These are phyloP conservation scores for Pseudocheirus occidentalis DNA, from an alignment of 2,797 vertebrate species.

Conservation along the genomic window DNA sequence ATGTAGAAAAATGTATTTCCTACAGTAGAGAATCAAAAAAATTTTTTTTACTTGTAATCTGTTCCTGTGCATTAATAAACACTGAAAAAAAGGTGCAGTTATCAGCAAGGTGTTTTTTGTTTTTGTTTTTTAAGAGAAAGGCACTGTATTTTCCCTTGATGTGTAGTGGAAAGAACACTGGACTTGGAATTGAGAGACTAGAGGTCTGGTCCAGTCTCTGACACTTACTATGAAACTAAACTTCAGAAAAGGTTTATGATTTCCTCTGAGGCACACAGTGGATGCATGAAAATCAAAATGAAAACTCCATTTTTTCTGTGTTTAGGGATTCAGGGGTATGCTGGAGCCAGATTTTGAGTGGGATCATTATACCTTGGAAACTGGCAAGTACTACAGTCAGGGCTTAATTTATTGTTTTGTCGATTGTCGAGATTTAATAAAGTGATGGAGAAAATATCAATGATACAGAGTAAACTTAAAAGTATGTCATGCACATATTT, in stretches of 20 bases:
- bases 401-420: background rate
- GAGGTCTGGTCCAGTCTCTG: background rate
- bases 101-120: background rate
- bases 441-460: background rate
- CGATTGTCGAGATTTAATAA: background rate
- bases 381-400: background rate
- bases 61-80: constrained; percentile 42
- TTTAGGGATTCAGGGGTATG: background rate
- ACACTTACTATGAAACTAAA: background rate
- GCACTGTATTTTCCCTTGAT: background rate
- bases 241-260: background rate
- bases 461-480: background rate
- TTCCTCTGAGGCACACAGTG: background rate
- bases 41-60: background rate
- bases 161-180: background rate
- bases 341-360: background rate
- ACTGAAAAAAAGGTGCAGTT: constrained; percentile 10
- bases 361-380: background rate
- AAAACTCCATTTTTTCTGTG: background rate
- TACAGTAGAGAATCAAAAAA: constrained; percentile 25
- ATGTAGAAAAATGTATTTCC: constrained; percentile 26
- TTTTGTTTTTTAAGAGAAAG: background rate
- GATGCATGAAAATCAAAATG: background rate
- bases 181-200: background rate
- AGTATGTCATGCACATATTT: background rate